phyloP scores from a whole-genome alignment of 2,888 invertebrate species.

The Nudaria mundana region DNA sequence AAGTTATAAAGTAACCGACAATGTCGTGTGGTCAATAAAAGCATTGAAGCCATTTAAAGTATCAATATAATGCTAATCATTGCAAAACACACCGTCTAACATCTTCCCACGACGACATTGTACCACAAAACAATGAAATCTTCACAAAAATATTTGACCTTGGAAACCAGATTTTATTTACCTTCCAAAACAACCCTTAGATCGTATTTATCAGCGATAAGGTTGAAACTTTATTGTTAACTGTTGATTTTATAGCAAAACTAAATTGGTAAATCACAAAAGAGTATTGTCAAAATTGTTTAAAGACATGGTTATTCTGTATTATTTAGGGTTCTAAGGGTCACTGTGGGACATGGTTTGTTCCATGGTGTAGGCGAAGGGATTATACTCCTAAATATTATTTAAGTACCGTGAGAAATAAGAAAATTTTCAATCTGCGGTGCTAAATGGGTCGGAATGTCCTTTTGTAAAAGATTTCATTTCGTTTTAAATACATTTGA shows the following conservation, averaged over 20 bases:
- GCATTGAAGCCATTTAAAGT: slow-evolving; percentile 44
- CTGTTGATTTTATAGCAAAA: neutral
- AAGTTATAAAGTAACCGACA: slow-evolving; percentile 66
- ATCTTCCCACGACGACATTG: slow-evolving; percentile 62
- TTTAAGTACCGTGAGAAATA: slow-evolving; percentile 54
- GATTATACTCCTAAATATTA: slow-evolving; percentile 40
- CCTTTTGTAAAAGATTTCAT: slow-evolving; percentile 5
- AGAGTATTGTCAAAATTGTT: slow-evolving; percentile 45
- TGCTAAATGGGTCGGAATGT: slow-evolving; percentile 33
- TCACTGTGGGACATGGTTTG: slow-evolving; percentile 52
- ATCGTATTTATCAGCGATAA: slow-evolving; percentile 22
- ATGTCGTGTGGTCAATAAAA: slow-evolving; percentile 60
- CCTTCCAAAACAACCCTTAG: neutral
- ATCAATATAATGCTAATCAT: slow-evolving; percentile 42
- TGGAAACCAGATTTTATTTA: slow-evolving; percentile 21
- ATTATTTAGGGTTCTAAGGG: slow-evolving; percentile 55
- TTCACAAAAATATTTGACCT: slow-evolving; percentile 57
- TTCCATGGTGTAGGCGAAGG: slow-evolving; percentile 51
- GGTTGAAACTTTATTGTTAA: slow-evolving; percentile 17
- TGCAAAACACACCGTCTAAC: slow-evolving; percentile 45
- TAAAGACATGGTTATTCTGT: slow-evolving; percentile 53
- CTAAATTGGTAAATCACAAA: slow-evolving; percentile 30
- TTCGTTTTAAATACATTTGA: neutral
- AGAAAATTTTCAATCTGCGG: slow-evolving; percentile 16
- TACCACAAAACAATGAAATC: slow-evolving; percentile 56